A percentile compares a stretch with the other conserved stretches of the same genome.
These are phyloP conservation scores for Sminthurides bifidus DNA, from an alignment of 1,140 invertebrate species.

Conservation along the genomic window DNA sequence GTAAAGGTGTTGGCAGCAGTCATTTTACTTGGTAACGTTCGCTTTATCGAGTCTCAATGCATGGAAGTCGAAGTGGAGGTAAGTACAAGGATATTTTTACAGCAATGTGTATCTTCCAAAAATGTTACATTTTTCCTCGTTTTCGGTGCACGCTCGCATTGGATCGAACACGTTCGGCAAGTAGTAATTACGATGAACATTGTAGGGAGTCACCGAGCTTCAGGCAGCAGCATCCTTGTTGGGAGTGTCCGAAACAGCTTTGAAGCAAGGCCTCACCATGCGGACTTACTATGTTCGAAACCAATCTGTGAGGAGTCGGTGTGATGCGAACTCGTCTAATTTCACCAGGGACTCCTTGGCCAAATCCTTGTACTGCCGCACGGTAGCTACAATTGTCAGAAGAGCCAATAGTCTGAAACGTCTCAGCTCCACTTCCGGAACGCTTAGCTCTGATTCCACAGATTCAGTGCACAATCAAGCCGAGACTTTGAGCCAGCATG, in stretches of 20 bases:
- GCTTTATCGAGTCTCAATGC: conserved; percentile 58
- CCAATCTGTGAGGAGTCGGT: conserved; percentile 69
- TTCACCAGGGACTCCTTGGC: conserved; percentile 77
- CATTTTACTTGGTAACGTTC: conserved; percentile 77
- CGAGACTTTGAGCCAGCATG: conserved; percentile 67
- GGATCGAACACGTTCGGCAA: too few species aligned
- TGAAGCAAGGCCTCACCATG: conserved; percentile 69
- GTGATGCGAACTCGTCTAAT: conserved; percentile 71
- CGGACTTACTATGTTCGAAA: conserved; percentile 69
- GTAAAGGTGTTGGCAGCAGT: conserved; percentile 80
- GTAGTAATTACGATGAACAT: too few species aligned
- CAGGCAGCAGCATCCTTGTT: conserved; percentile 71
- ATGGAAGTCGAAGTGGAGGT: conserved; percentile 61
- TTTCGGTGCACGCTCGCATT: not conserved
- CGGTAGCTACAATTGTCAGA: conserved; percentile 85
- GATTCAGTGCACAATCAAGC: conserved; percentile 77
- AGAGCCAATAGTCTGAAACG: conserved; percentile 83
- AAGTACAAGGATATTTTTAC: conserved; percentile 12
- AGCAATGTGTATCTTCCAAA: not conserved
- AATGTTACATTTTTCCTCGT: not conserved
- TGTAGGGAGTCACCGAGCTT: conserved; percentile 53
- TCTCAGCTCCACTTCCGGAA: conserved; percentile 69
- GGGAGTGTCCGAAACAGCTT: conserved; percentile 59
- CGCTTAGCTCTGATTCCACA: conserved; percentile 77
- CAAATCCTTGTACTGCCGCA: conserved; percentile 85